phyloP scores from a whole-genome alignment of 2,113 vertebrate genomes.

The Paradoxurus hermaphroditus region DNA sequence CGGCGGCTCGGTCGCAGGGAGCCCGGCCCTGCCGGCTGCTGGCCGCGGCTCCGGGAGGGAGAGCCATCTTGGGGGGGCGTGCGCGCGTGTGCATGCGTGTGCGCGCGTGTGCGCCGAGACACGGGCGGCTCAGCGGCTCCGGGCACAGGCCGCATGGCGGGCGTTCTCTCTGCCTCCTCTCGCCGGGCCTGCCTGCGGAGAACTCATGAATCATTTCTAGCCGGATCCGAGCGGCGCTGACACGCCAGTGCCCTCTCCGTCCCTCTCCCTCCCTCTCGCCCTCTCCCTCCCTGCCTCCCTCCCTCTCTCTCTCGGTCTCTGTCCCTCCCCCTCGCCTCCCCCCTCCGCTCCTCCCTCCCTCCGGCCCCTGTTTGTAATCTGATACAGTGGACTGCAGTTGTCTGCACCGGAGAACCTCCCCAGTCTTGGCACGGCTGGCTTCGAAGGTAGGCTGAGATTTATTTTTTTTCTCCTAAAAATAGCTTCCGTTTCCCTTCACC shows the following conservation, averaged over 20 bases:
- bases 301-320: constrained; percentile 42
- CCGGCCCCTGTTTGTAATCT: constrained; percentile 72
- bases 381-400: constrained; percentile 81
- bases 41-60: constrained; percentile 29
- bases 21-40: background rate
- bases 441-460: constrained; percentile 78
- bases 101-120: constrained; percentile 24
- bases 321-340: background rate
- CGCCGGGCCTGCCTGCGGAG: constrained; percentile 82
- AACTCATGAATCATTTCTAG: constrained; percentile 85
- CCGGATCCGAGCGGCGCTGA: constrained; percentile 73
- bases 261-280: background rate
- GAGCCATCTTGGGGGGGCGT: constrained; percentile 82
- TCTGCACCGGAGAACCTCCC: constrained; percentile 65
- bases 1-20: too few species aligned
- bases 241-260: constrained; percentile 38
- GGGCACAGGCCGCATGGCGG: constrained; percentile 82
- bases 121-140: constrained; percentile 78
- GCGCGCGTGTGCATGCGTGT: background rate
- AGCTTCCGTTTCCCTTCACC: constrained; percentile 13
- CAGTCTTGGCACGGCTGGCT: constrained; percentile 37
- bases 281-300: background rate
- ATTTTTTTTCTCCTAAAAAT: constrained; percentile 44
- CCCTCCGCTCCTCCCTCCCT: background rate
- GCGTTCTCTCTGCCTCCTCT: constrained; percentile 74